Evolutionary conservation across 2,888 invertebrate species (phyloP), one percentile per base, ranked within the genome.

Genomic region (Philereme transversata): DNA sequence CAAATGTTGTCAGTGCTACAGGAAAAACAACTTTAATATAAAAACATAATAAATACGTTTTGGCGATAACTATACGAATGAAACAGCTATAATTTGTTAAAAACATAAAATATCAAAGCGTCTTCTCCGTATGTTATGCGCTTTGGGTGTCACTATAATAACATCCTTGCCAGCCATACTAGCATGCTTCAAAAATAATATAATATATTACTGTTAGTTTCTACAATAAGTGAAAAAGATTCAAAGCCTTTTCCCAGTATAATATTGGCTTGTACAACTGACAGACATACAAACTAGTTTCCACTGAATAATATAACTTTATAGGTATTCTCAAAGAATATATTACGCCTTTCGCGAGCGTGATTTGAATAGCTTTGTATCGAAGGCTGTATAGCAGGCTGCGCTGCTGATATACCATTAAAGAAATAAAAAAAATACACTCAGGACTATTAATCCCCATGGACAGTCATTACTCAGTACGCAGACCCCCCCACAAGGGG

Each of bases 311-410:
- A 60, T 64, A 60, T 60, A 22, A 64, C 55, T 51, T 33, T 48
- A 55, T 52, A 55, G 54, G 57, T 51, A 62, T 64, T 62, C 60
- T 67, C 58, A 56, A 66, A 61, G 69, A 69, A 67, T 72, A 70
- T 66, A 72, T 75, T 75, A 70, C 62, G 62, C 57, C 64, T 64
- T 64, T 69, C 51, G 64, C 35, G 62, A 48, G 68, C 77, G 78
- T 79, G 78, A 75, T 73, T 74, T 63, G 74, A 77, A 76, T 76
- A 60, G 56, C 68, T 68, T 65, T 71, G 65, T 60, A 54, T 49
- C 59, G 50, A 54, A 47, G 56, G 51, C 10, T 33, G 35, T 46
- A 49, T 33, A 0, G 43, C 4, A 33, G 53, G 60, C 67, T 57
- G 35, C 1, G 41, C 4, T 41, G 5, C 4, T 8, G 47, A 46